Evolutionary conservation across 2,797 vertebrate species (phyloP).

Genomic region (Anableps anableps): DNA sequence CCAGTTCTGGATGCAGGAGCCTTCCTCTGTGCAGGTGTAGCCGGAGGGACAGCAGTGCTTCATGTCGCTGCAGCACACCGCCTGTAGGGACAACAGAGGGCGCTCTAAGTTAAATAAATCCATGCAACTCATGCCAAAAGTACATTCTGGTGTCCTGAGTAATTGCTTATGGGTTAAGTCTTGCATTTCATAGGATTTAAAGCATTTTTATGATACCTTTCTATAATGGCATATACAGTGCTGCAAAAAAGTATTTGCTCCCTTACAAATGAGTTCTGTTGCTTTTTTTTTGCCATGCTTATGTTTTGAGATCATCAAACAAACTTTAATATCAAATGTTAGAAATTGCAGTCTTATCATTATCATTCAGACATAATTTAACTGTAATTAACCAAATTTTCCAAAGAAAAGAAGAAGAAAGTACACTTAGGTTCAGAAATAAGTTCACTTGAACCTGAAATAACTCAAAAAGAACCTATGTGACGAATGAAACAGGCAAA

Average conservation of each 20-base stretch:
- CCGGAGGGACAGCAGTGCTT: slow-evolving; percentile 82
- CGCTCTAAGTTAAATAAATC: neutral
- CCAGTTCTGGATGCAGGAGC: slow-evolving; percentile 65
- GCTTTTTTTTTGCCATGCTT: neutral
- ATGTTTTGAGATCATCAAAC: neutral
- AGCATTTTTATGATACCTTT: neutral
- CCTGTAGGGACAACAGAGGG: slow-evolving; percentile 71
- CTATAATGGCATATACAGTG: neutral
- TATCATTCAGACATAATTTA: neutral
- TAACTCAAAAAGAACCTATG: neutral
- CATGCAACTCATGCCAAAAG: neutral
- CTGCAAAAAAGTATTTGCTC: neutral
- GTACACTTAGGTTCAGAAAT: neutral
- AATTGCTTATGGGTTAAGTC: neutral
- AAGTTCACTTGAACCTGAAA: neutral
- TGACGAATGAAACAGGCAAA: neutral
- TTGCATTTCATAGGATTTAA: neutral
- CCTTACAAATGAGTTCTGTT: too few species aligned
- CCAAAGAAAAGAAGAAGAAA: neutral
- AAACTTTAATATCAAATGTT: neutral
- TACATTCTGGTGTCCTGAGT: neutral
- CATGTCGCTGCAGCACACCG: slow-evolving; percentile 83
- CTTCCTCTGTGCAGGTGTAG: slow-evolving; percentile 64
- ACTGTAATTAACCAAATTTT: neutral
- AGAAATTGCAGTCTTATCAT: neutral